Evolutionary conservation across 2,888 invertebrate species (phyloP), one percentile per base, ranked within the genome.

Genomic region (Glomeris marginata): DNA sequence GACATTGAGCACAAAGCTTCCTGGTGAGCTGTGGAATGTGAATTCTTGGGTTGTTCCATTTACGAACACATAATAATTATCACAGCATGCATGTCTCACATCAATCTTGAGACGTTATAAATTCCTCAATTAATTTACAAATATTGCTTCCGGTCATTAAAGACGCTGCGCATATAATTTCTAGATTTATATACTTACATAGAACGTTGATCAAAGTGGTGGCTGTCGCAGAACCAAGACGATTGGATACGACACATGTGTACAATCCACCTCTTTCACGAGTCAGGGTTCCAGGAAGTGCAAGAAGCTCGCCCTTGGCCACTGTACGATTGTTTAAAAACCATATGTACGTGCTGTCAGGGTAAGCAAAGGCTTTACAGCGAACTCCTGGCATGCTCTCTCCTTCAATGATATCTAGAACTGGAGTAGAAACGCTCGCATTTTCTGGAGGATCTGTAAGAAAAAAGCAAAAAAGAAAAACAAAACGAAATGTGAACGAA

Each of bases 361-460:
- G 67, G 56, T 66, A 58, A 13, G 59, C 57, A 10, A 54, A 54
- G 18, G 60, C 60, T 20, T 54, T 54, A 47, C 61, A 61, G n/a
- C 53, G 52, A 33, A 59, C 54, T 20, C 55, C 55, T 15, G 55
- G 51, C 15, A 58, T 51, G 8, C 52, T 44, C 21, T 60, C 60
- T 4, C 61, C 63, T 57, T 66, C 66, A 43, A 62, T 58, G n/a
- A 67, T 62, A 50, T 65, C 62, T 16, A 67, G 55, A 28, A 57
- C 50, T 3, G 57, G 55, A 49, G 69, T 69, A 2, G 80, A 78
- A 10, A 87, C 81, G 1, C 77, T 79, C 57, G 88, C 77, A 61
- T 85, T 82, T 63, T 86, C 85, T n/a, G 91, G 91, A 55, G 82
- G 78, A 72, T 78, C 84, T 84, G 64, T 21, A 62, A 41, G 1